phyloP scores from a whole-genome alignment of 2,888 invertebrate genomes.

The Lepidochitona cinerea region DNA sequence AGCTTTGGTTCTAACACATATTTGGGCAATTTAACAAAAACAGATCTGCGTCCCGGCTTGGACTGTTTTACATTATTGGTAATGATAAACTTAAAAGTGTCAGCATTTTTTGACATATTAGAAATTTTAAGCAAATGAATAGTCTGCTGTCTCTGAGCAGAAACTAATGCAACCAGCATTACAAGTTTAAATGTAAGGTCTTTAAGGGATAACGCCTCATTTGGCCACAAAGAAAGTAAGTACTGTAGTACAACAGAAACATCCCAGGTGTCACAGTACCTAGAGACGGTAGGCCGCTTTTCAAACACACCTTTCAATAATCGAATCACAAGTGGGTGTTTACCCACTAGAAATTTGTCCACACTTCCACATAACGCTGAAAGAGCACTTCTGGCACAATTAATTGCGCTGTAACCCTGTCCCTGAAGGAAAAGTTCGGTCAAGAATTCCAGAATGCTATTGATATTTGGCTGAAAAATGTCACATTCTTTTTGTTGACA shows the following conservation, averaged over 20 bases:
- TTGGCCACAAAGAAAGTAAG: conserved; percentile 1
- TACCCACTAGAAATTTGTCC: background rate
- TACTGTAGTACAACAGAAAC: conserved; percentile 4
- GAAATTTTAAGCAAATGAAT: background rate
- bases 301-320: background rate
- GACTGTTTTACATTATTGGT: conserved; percentile 4
- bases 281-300: background rate
- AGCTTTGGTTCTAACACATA: background rate
- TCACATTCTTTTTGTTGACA: conserved; percentile 4
- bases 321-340: background rate
- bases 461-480: conserved; percentile 1
- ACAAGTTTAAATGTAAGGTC: conserved; percentile 7
- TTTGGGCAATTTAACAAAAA: background rate
- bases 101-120: background rate
- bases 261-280: conserved; percentile 11
- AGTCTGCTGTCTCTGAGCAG: conserved; percentile 13
- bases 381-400: conserved; percentile 13
- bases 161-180: conserved; percentile 1
- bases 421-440: conserved; percentile 7
- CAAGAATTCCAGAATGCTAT: conserved; percentile 14
- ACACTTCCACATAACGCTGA: background rate
- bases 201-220: background rate
- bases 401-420: conserved; percentile 11
- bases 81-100: background rate
- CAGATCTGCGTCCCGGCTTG: background rate